Conservation (phyloP, 2,888 invertebrate genomes). For the Arge pagana region DNA sequence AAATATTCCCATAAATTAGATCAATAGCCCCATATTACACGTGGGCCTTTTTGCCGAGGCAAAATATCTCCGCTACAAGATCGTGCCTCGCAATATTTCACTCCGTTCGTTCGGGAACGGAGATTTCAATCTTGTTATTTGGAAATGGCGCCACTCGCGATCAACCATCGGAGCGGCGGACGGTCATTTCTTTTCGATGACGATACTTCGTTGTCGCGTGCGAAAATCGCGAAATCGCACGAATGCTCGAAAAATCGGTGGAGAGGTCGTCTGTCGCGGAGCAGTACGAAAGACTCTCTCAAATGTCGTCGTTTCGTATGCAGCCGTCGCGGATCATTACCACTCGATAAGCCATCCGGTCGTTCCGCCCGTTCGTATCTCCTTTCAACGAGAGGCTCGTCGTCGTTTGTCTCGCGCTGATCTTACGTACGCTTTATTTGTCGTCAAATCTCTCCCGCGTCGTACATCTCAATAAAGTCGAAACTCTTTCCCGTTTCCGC, state of each 20-base stretch:
- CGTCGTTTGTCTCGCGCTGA: background rate
- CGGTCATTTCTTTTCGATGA: background rate
- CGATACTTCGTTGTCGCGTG: background rate
- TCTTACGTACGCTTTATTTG: background rate
- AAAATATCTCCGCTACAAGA: constrained; percentile 9
- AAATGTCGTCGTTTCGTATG: no score
- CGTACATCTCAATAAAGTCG: background rate
- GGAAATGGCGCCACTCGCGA: no score
- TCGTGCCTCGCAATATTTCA: constrained; percentile 3
- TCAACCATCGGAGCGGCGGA: background rate
- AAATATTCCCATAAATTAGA: constrained; percentile 49
- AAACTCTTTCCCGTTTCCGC: no score
- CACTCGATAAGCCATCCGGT: no score
- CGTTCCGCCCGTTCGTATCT: no score
- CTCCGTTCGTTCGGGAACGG: background rate
- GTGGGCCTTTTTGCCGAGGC: constrained; percentile 23
- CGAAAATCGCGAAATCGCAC: background rate
- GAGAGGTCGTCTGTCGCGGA: no score
- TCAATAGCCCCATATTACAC: constrained; percentile 40
- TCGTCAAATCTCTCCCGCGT: background rate
- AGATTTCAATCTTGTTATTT: no score
- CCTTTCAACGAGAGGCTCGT: no score
- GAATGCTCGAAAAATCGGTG: background rate
- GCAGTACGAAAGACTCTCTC: no score
- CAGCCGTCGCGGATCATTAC: constrained; percentile 1